Percentiles rank a stretch among this genome's conserved stretches.
phyloP scores from a whole-genome alignment of 2,113 vertebrate genomes.

The Nycticorax nycticorax region DNA sequence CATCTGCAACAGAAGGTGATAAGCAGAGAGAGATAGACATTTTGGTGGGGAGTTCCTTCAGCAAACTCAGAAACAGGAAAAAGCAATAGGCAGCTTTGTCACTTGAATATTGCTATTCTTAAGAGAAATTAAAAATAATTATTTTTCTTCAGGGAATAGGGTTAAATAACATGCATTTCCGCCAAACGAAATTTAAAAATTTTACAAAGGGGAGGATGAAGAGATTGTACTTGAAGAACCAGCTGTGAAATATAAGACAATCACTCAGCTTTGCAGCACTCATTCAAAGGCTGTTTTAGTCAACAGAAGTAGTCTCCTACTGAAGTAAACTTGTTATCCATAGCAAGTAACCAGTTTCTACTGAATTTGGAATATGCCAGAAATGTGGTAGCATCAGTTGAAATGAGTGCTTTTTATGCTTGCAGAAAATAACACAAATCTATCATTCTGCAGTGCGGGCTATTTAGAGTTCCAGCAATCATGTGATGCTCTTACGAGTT shows the following conservation, averaged over 20 bases:
- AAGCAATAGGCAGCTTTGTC: neutral
- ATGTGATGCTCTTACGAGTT: neutral
- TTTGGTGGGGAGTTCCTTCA: neutral
- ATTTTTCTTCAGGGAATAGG: neutral
- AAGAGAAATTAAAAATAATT: neutral
- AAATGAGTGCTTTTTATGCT: neutral
- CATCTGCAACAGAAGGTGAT: neutral
- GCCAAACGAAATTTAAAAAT: neutral
- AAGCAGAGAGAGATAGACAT: neutral
- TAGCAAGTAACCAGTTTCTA: neutral
- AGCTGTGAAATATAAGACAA: neutral
- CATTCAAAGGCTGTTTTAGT: neutral
- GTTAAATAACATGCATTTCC: neutral
- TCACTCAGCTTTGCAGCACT: neutral
- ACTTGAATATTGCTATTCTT: neutral
- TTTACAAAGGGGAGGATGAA: neutral
- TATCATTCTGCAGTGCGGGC: neutral
- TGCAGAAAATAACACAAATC: neutral
- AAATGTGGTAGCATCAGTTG: neutral
- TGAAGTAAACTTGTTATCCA: neutral
- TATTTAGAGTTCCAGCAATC: neutral
- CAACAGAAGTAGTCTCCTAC: neutral
- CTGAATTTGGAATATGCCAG: neutral
- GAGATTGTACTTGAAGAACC: neutral
- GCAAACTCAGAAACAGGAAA: neutral